A percentile compares a stretch with the other conserved stretches of the same genome.
Evolutionary conservation across 2,888 invertebrate genomes (phyloP).

Genomic region (Hypselothyrea guttata): DNA sequence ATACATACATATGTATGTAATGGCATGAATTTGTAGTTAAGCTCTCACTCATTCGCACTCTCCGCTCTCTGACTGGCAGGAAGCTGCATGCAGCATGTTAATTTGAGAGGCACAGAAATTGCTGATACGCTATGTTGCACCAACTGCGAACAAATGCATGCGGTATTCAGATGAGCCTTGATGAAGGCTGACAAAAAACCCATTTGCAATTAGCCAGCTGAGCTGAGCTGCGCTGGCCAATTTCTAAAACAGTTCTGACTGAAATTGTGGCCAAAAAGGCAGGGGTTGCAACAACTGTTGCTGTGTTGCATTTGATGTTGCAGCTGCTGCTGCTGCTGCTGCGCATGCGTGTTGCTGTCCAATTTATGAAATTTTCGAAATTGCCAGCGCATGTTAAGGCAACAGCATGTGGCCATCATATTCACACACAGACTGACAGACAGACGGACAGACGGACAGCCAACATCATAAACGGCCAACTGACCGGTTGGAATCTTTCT

Average conservation of each 20-base stretch:
- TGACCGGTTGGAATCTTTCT: slow-evolving; percentile 42
- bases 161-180: slow-evolving; percentile 20
- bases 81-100: slow-evolving; percentile 9
- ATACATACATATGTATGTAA: too few species aligned
- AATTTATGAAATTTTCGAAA: slow-evolving; percentile 62
- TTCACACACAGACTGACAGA: slow-evolving; percentile 3
- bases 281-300: slow-evolving; percentile 6
- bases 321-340: slow-evolving; percentile 31
- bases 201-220: slow-evolving; percentile 58
- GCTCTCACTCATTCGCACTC: too few species aligned
- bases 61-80: too few species aligned
- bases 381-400: slow-evolving; percentile 53
- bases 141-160: slow-evolving; percentile 6
- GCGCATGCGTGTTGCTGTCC: slow-evolving; percentile 68
- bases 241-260: slow-evolving; percentile 27
- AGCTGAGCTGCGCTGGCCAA: slow-evolving; percentile 3
- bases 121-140: slow-evolving; percentile 1
- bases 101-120: slow-evolving; percentile 3
- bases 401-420: slow-evolving; percentile 56
- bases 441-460: background rate
- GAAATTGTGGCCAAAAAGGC: slow-evolving; percentile 44
- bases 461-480: slow-evolving; percentile 32
- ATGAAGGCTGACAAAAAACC: slow-evolving; percentile 37
- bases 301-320: too few species aligned
- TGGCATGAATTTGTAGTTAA: too few species aligned